Evolutionary conservation across 2,113 vertebrate genomes (phyloP).

Genomic region (Eubucco bourcierii): DNA sequence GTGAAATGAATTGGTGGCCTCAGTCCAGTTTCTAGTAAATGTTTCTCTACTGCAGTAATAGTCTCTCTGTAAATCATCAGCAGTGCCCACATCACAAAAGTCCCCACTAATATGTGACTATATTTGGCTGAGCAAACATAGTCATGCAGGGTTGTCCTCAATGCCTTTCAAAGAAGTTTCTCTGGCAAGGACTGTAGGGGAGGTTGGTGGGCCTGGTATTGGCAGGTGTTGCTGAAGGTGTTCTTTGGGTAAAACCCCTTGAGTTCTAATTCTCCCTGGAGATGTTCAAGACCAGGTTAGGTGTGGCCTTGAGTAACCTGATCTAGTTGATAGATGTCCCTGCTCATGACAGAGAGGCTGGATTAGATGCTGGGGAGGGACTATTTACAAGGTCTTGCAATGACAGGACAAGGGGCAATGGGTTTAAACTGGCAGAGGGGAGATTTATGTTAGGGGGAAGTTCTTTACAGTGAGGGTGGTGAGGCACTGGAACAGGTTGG

Average conservation of each 20-base stretch:
- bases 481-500: no score
- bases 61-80: conserved; percentile 42
- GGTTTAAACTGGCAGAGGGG: no score
- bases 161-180: background rate
- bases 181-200: background rate
- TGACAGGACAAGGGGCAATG: no score
- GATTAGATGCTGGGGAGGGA: no score
- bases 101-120: conserved; percentile 28
- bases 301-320: no score
- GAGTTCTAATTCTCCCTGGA: background rate
- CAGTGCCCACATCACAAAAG: conserved; percentile 26
- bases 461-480: no score
- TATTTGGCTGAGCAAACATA: conserved; percentile 18
- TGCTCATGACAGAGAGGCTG: no score
- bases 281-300: no score
- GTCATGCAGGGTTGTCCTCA: background rate
- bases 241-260: background rate
- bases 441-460: no score
- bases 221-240: background rate
- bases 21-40: conserved; percentile 59
- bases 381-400: no score
- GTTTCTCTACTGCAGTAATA: conserved; percentile 29
- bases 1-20: conserved; percentile 55
- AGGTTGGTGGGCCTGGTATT: background rate
- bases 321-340: no score